Conservation (phyloP, 2,797 vertebrate genomes). For the Trichosurus vulpecula region DNA sequence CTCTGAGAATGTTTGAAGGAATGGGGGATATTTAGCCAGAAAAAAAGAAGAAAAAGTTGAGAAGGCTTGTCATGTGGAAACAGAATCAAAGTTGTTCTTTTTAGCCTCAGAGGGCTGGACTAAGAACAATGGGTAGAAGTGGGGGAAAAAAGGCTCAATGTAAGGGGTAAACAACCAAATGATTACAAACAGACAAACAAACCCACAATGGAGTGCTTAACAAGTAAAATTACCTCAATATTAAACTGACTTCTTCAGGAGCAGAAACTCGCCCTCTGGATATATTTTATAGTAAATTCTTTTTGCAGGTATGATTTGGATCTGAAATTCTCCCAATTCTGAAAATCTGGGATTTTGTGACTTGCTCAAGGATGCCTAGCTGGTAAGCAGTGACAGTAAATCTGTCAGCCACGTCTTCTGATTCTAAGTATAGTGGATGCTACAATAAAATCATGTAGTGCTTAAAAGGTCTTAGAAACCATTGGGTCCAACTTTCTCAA, state of each 20-base stretch:
- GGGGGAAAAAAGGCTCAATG: background rate
- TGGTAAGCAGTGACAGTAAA: background rate
- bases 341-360: background rate
- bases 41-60: background rate
- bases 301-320: background rate
- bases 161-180: background rate
- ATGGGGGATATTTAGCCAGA: background rate
- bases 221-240: background rate
- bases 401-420: background rate
- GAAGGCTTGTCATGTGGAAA: background rate
- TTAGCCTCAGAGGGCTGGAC: background rate
- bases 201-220: background rate
- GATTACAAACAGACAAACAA: background rate
- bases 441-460: background rate
- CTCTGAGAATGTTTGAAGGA: background rate
- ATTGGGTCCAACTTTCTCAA: background rate
- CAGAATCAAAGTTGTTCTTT: background rate
- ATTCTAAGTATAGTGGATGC: background rate
- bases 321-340: background rate
- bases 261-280: background rate
- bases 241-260: background rate
- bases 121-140: background rate
- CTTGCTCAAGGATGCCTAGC: background rate
- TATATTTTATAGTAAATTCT: background rate
- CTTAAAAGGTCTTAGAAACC: background rate